phyloP scores from a whole-genome alignment of 2,113 vertebrate species.

The Acanthisitta chloris region DNA sequence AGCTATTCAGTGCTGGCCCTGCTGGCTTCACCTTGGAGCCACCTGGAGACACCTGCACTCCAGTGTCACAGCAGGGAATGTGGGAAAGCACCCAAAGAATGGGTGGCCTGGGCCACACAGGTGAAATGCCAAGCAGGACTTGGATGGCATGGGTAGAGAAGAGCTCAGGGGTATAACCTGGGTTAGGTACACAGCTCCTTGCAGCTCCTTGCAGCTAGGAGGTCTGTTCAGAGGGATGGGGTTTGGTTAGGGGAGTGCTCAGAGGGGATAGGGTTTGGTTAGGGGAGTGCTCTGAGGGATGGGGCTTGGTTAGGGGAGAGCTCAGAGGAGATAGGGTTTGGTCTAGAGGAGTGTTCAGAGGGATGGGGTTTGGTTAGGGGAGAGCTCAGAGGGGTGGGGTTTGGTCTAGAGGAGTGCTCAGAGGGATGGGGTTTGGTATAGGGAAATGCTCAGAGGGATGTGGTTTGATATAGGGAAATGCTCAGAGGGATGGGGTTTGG shows the following conservation, averaged over 20 bases:
- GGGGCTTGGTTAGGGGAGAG: no score
- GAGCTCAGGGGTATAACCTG: background rate
- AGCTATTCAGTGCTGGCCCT: background rate
- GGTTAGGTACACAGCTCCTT: background rate
- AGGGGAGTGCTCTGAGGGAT: no score
- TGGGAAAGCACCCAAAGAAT: background rate
- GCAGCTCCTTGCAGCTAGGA: background rate
- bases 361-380: no score
- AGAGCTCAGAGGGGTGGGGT: no score
- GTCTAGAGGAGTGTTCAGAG: no score
- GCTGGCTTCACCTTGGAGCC: background rate
- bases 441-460: no score
- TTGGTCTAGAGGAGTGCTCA: no score
- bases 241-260: background rate
- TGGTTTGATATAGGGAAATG: no score
- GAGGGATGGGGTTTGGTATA: no score
- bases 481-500: no score
- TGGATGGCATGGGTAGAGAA: background rate
- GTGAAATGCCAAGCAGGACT: background rate
- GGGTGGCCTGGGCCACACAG: background rate
- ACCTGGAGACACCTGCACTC: background rate
- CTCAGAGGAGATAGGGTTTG: no score
- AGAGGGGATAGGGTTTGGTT: no score
- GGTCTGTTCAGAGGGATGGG: fast-evolving
- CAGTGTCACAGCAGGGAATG: fast-evolving